Percentiles rank a stretch among this genome's conserved stretches.
These are phyloP conservation scores for Drosophila demipolita DNA, from an alignment of 2,888 invertebrate species.

Conservation along the genomic window DNA sequence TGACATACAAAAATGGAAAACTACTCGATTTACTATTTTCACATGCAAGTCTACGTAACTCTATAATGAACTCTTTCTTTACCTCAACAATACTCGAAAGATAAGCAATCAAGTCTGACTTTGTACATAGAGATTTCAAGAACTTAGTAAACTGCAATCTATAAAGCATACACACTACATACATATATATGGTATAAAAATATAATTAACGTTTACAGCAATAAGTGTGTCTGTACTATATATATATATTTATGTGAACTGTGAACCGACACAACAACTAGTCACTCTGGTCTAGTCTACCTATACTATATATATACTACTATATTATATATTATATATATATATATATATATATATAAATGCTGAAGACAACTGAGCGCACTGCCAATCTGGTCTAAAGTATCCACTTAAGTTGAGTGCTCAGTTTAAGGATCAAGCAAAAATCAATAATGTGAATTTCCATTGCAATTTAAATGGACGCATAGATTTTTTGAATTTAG, in stretches of 20 bases:
- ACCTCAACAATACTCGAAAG: constrained; percentile 70
- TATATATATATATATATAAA: constrained; percentile 8
- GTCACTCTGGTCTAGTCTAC: constrained; percentile 9
- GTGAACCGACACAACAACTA: constrained; percentile 14
- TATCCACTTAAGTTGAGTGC: constrained; percentile 49
- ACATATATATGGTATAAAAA: constrained; percentile 11
- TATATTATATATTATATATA: constrained; percentile 9
- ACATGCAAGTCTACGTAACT: constrained; percentile 50
- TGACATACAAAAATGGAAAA: constrained; percentile 34
- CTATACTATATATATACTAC: not conserved
- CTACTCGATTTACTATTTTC: constrained; percentile 39
- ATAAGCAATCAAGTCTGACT: constrained; percentile 83
- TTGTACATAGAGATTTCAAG: constrained; percentile 81
- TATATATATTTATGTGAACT: constrained; percentile 17
- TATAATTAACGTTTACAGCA: constrained; percentile 53
- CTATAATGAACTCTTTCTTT: constrained; percentile 70
- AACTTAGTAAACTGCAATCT: constrained; percentile 46
- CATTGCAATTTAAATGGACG: constrained; percentile 27
- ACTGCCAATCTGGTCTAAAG: constrained; percentile 47
- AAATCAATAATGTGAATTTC: constrained; percentile 32
- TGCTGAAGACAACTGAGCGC: constrained; percentile 46
- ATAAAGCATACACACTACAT: constrained; percentile 22
- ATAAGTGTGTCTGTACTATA: constrained; percentile 33
- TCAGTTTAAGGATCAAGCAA: constrained; percentile 26
- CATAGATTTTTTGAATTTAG: constrained; percentile 55